Percentiles rank a stretch among this genome's conserved stretches.
phyloP scores from a whole-genome alignment of 2,113 vertebrate genomes.

The Heterochromis multidens region DNA sequence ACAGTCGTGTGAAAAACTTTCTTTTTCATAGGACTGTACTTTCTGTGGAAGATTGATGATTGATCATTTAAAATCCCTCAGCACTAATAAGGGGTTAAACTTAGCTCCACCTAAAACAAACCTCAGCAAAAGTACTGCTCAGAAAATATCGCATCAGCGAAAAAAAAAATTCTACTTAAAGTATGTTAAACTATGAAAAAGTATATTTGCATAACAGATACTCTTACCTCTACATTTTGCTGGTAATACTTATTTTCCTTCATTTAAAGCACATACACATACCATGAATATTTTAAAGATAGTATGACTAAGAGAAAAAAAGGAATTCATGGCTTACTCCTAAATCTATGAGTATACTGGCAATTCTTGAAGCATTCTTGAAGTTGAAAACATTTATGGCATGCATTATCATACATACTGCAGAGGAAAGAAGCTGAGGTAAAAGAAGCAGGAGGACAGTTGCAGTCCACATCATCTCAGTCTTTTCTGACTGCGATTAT shows the following conservation, averaged over 20 bases:
- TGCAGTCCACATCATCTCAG: conserved; percentile 63
- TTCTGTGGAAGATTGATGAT: neutral
- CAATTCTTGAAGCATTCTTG: neutral
- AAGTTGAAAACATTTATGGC: neutral
- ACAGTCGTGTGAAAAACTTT: neutral
- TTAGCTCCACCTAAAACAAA: neutral
- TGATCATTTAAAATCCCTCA: neutral
- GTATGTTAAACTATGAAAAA: neutral
- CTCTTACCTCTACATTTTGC: neutral
- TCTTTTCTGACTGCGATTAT: conserved; percentile 5
- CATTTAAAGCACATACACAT: neutral
- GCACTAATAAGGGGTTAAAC: neutral
- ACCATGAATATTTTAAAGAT: neutral
- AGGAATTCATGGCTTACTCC: neutral
- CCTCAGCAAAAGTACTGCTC: neutral
- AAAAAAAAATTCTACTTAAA: neutral
- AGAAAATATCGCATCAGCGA: neutral
- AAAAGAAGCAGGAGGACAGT: conserved; percentile 57
- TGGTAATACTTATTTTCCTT: neutral
- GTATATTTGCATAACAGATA: neutral
- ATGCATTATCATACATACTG: conserved; percentile 58
- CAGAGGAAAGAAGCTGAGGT: conserved; percentile 47
- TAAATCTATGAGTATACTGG: neutral
- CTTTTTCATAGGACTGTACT: neutral
- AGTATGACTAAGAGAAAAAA: neutral